Base-by-base conservation (phyloP, 2,113 vertebrate genomes). In the Ptilorrhoa leucosticta region DNA sequence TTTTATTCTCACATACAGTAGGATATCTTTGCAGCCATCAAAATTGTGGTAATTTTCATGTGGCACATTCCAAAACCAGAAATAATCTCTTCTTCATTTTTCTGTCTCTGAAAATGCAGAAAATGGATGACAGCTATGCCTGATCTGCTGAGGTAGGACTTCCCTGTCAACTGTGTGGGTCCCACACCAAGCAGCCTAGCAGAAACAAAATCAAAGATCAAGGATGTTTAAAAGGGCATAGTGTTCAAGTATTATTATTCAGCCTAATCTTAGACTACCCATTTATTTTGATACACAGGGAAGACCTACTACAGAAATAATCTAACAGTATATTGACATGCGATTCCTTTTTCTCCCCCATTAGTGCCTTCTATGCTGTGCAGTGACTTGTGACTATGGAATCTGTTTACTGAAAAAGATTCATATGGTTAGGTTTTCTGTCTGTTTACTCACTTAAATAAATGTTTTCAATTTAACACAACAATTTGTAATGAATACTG, bases 381-480 rank as follows among this genome's bases (percentile, higher is more conserved):
- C 72, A 75, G 66, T 95, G 93, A 69, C 83, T 96, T 96, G 93
- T 95, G 94, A 96, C 65, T 95, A 82, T 97, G 95, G 92, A 97
- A 96, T 97, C 89, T 97, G 75, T 94, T 97, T 96, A 91, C 91
- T 86, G 54, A 50, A 94, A 96, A 97, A 90, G 96, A 95, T 97
- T 98, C 93, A 92, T 95, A 95, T 94, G 72, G 97, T 94, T 91
- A 95, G 95, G 83, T 83, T 97, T 95, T 91, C 79, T 92, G 33
- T 87, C 87, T 96, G 72, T 93, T 97, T 97, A 87, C 90, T 98
- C 80, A 50, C 90, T 97, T 97, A 97, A 97, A 97, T 97, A 97
- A 97, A 95, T 98, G 97, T 98, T 98, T 98, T 97, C 93, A 96
- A 97, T 98, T 98, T 98, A 97, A 96, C 96, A 96, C 85, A 98